Conservation (phyloP, 2,888 invertebrate genomes). For the Himalopsyche japonica region DNA sequence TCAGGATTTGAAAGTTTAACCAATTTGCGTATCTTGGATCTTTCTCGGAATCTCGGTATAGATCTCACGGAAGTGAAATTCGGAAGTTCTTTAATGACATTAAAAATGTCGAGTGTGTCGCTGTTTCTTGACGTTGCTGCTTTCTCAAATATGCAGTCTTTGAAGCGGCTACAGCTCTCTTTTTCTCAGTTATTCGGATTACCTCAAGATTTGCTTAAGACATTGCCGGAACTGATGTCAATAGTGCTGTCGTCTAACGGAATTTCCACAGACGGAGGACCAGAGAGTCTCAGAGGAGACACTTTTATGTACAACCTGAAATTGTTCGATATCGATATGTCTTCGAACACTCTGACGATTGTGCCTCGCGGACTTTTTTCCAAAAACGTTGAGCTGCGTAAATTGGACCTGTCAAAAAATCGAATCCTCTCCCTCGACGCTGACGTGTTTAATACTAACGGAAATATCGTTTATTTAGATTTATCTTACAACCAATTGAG, state of each 20-base stretch:
- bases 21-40: conserved; percentile 12
- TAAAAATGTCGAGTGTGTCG: not conserved
- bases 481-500: not conserved
- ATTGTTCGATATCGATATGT: not conserved
- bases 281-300: not conserved
- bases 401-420: conserved; percentile 8
- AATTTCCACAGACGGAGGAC: not conserved
- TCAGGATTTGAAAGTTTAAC: not conserved
- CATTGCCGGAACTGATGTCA: not conserved
- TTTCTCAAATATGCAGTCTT: not conserved
- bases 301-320: not conserved
- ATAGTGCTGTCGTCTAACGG: not conserved
- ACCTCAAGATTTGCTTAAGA: not conserved
- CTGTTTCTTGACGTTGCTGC: not conserved
- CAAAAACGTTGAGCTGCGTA: not conserved
- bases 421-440: not conserved
- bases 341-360: not conserved
- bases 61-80: not conserved
- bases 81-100: not conserved
- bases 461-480: not conserved
- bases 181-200: not conserved
- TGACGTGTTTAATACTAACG: not conserved
- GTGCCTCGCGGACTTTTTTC: not conserved
- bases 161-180: not conserved
- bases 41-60: not conserved